A percentile compares a stretch with the other conserved stretches of the same genome.
Evolutionary conservation across 2,888 invertebrate genomes (phyloP).

Genomic region (Rhamnusium bicolor): DNA sequence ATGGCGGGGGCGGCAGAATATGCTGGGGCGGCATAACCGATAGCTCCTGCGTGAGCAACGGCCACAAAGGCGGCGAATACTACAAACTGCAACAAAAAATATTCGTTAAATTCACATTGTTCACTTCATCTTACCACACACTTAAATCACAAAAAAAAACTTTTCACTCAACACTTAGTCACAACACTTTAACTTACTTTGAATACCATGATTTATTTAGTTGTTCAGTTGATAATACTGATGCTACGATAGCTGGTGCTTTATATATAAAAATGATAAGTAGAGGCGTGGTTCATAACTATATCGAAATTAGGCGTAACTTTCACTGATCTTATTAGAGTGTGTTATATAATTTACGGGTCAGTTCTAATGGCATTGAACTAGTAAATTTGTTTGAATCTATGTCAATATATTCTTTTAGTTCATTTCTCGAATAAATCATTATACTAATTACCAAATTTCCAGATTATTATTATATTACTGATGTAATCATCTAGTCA

Average conservation of each 20-base stretch:
- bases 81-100: constrained; percentile 43
- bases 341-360: not conserved
- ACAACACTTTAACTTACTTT: constrained; percentile 7
- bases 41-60: constrained; percentile 45
- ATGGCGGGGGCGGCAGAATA: constrained; percentile 65
- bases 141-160: not conserved
- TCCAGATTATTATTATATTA: not conserved
- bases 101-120: not conserved
- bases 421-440: not conserved
- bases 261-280: constrained; percentile 9
- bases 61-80: constrained; percentile 50
- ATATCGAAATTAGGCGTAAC: not conserved
- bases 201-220: constrained; percentile 4
- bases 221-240: not conserved
- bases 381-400: not conserved
- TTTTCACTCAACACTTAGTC: not conserved
- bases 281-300: not conserved
- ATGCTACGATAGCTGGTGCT: not conserved
- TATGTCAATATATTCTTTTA: not conserved
- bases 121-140: not conserved
- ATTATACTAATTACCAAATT: not conserved
- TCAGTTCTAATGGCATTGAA: not conserved
- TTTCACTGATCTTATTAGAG: constrained; percentile 1
- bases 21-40: constrained; percentile 65
- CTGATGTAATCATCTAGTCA: not conserved